Conservation (phyloP, 2,113 vertebrate genomes). For the Rhadina sibilatrix region DNA sequence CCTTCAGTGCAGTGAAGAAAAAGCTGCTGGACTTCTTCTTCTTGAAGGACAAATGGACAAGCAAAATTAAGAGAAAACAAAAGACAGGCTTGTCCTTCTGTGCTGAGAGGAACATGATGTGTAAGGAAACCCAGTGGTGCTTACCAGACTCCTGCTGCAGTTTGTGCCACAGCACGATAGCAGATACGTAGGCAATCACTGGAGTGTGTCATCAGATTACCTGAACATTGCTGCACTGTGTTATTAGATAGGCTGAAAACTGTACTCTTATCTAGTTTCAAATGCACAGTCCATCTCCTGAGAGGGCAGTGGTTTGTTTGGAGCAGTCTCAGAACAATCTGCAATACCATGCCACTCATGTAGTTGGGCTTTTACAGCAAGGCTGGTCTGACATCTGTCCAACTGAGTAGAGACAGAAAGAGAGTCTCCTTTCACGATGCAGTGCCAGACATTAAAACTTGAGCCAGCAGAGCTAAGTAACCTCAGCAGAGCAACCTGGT, state of each 20-base stretch:
- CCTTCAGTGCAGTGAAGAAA: not conserved
- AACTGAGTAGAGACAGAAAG: not conserved
- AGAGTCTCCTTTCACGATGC: not conserved
- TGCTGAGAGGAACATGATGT: not conserved
- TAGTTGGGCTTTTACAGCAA: not conserved
- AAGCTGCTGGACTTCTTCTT: not conserved
- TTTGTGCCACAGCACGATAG: not conserved
- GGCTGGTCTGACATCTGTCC: not conserved
- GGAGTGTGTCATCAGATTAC: not conserved
- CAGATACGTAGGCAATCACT: not conserved
- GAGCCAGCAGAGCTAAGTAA: not conserved
- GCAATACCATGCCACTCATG: rapidly evolving
- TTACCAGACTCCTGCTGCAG: not conserved
- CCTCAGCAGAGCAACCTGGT: not conserved
- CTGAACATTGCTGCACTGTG: not conserved
- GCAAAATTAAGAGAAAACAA: not conserved
- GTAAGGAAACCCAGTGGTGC: not conserved
- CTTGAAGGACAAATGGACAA: not conserved
- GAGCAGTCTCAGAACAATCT: not conserved
- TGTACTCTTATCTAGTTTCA: not conserved
- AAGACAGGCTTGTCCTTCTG: not conserved
- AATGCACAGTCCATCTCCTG: not conserved
- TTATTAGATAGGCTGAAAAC: not conserved
- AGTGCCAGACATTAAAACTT: not conserved
- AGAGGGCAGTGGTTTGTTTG: not conserved